phyloP scores from a whole-genome alignment of 2,113 vertebrate species.

The Opisthocomus hoazin region DNA sequence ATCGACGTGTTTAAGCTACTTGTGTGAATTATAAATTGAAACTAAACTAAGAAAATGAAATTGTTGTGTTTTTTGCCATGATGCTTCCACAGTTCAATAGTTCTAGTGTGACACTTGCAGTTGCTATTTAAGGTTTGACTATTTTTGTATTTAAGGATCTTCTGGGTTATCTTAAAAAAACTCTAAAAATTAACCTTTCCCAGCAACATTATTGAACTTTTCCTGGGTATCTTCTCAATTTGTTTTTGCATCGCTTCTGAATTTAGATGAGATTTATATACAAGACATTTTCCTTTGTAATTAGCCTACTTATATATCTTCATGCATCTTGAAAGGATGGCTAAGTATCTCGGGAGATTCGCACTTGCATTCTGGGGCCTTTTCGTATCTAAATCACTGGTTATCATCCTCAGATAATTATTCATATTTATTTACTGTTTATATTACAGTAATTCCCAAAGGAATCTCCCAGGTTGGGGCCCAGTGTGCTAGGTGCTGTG shows the following conservation, averaged over 20 bases:
- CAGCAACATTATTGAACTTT: constrained; percentile 15
- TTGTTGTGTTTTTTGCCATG: constrained; percentile 48
- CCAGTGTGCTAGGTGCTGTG: background rate
- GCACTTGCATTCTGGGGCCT: constrained; percentile 8
- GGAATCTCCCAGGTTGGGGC: background rate
- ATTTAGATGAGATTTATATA: constrained; percentile 46
- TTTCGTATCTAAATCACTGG: constrained; percentile 28
- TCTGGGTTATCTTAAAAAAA: constrained; percentile 8
- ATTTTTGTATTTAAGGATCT: constrained; percentile 7
- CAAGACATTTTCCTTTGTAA: constrained; percentile 44
- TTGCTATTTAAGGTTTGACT: constrained; percentile 40
- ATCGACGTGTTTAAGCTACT: constrained; percentile 75
- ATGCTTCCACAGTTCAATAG: constrained; percentile 14
- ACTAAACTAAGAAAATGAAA: constrained; percentile 64
- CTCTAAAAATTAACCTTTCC: constrained; percentile 31
- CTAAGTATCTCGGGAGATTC: constrained; percentile 33
- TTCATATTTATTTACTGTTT: constrained; percentile 53
- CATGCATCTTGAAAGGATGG: constrained; percentile 41
- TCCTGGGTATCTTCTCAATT: constrained; percentile 9
- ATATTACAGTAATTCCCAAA: background rate
- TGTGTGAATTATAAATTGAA: constrained; percentile 77
- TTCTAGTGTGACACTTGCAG: background rate
- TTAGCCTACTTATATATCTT: constrained; percentile 51
- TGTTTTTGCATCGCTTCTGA: constrained; percentile 30
- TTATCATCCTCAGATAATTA: constrained; percentile 48